Evolutionary conservation across 2,888 invertebrate genomes (phyloP).

Genomic region (Philereme transversata): DNA sequence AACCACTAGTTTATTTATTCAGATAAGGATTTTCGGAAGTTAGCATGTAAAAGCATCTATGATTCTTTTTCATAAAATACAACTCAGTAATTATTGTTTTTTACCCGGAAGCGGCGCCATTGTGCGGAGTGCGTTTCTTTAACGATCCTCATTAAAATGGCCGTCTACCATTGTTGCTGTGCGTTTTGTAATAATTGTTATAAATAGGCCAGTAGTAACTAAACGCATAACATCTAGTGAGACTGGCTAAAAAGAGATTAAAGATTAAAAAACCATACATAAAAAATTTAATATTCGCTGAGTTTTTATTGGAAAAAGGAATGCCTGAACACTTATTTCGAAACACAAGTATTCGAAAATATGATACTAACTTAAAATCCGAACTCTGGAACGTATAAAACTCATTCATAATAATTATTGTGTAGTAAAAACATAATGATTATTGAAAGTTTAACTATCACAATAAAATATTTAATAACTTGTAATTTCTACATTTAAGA

Average conservation of each 20-base stretch:
- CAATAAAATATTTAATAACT: slow-evolving; percentile 3
- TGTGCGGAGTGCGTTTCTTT: slow-evolving; percentile 35
- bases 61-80: not conserved
- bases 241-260: not conserved
- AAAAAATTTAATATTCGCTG: too few relatives aligned
- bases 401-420: too few relatives aligned
- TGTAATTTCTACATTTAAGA: not conserved
- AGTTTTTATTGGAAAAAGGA: too few relatives aligned
- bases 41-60: too few relatives aligned
- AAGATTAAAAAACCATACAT: too few relatives aligned
- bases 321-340: too few relatives aligned
- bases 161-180: slow-evolving; percentile 32
- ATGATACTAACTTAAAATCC: too few relatives aligned
- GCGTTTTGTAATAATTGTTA: slow-evolving; percentile 41
- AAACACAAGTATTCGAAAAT: too few relatives aligned
- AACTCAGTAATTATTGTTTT: slow-evolving; percentile 20
- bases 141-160: slow-evolving; percentile 46
- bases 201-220: slow-evolving; percentile 37
- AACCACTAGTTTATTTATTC: too few relatives aligned
- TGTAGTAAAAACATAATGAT: slow-evolving; percentile 4
- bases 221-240: not conserved
- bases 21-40: too few relatives aligned
- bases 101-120: slow-evolving; percentile 38
- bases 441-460: slow-evolving; percentile 2
- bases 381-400: too few relatives aligned